A percentile compares a stretch with the other conserved stretches of the same genome.
phyloP scores from a whole-genome alignment of 2,888 invertebrate genomes.

The Chalcosyrphus nemorum region DNA sequence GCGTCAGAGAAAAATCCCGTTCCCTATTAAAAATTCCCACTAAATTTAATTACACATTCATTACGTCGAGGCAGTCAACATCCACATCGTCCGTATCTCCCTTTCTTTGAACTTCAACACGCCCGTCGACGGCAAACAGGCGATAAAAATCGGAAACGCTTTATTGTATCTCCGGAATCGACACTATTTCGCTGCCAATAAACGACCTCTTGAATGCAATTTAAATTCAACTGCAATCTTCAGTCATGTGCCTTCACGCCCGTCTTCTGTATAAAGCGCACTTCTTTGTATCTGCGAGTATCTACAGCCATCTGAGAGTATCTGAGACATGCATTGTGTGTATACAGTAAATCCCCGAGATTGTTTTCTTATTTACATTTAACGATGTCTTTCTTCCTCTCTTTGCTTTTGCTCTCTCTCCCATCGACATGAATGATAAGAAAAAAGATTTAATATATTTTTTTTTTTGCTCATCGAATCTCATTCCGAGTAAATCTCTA shows the following conservation, averaged over 20 bases:
- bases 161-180: background rate
- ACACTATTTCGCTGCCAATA: background rate
- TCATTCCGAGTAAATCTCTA: slow-evolving; percentile 19
- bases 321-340: background rate
- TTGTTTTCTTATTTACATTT: background rate
- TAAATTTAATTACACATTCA: background rate
- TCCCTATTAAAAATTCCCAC: background rate
- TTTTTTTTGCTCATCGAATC: slow-evolving; percentile 8
- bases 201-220: background rate
- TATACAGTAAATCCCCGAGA: background rate
- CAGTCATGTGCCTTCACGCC: background rate
- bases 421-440: slow-evolving; percentile 26
- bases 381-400: background rate
- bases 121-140: no score
- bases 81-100: background rate
- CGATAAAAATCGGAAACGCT: background rate
- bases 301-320: background rate
- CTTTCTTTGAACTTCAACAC: background rate
- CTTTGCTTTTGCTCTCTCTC: no score
- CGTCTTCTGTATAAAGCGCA: background rate
- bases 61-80: background rate
- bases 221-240: background rate
- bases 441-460: background rate
- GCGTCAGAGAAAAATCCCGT: background rate
- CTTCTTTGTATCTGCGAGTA: background rate